Evolutionary conservation across 2,888 invertebrate genomes (phyloP).

Genomic region (Drosophila ezoana): DNA sequence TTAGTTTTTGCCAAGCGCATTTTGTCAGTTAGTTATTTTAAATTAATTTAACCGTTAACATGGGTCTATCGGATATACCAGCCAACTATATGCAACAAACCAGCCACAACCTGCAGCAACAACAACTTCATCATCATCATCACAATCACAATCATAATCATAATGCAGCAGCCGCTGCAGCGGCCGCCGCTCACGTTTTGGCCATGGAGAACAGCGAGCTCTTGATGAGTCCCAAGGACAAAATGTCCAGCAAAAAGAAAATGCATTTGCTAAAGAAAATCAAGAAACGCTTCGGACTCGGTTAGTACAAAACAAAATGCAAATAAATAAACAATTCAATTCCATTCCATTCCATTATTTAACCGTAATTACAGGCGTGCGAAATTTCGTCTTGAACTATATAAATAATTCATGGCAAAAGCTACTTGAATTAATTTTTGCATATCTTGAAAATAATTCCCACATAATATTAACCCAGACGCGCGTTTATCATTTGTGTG

Average conservation of each 20-base stretch:
- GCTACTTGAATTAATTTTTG: conserved; percentile 46
- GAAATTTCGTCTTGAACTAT: conserved; percentile 52
- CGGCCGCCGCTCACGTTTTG: conserved; percentile 75
- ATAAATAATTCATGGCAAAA: conserved; percentile 59
- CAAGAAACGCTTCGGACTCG: conserved; percentile 94
- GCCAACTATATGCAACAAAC: conserved; percentile 76
- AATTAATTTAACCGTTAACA: conserved; percentile 42
- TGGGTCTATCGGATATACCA: conserved; percentile 83
- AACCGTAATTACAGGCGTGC: conserved; percentile 54
- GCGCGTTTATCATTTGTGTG: conserved; percentile 27
- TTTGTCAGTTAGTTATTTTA: conserved; percentile 32
- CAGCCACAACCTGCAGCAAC: conserved; percentile 56
- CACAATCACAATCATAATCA: conserved; percentile 2
- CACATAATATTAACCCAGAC: conserved; percentile 67
- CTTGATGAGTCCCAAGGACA: conserved; percentile 80
- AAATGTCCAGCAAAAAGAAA: conserved; percentile 86
- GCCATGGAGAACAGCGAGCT: conserved; percentile 75
- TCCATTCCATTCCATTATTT: conserved; percentile 5
- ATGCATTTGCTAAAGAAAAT: conserved; percentile 96
- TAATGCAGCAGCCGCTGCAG: conserved; percentile 48
- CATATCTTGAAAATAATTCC: conserved; percentile 54
- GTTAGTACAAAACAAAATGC: conserved; percentile 86
- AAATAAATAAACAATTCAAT: neutral
- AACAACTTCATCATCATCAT: conserved; percentile 35
- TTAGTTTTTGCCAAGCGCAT: conserved; percentile 26